A percentile compares a stretch with the other conserved stretches of the same genome.
Evolutionary conservation across 1,140 invertebrate genomes (phyloP).

Genomic region (Platorchestia sp.): DNA sequence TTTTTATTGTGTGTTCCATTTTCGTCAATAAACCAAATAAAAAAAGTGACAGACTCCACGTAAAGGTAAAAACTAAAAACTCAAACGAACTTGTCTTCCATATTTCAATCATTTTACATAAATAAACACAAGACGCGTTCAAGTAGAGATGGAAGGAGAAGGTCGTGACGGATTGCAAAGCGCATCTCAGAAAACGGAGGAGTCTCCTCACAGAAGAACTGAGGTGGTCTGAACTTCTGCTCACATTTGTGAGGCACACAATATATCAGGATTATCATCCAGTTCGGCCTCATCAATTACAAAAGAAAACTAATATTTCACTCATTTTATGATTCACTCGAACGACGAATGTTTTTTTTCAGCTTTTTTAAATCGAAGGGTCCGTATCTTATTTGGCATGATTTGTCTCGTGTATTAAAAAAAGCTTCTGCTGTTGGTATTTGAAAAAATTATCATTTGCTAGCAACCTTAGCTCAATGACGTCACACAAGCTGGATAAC

Average conservation of each 20-base stretch:
- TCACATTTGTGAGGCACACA: neutral
- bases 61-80: neutral
- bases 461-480: neutral
- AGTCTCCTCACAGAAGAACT: neutral
- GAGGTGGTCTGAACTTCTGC: neutral
- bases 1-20: too few species aligned
- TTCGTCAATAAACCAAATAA: too few species aligned
- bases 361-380: too few species aligned
- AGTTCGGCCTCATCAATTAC: neutral
- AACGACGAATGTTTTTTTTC: too few species aligned
- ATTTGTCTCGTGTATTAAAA: neutral
- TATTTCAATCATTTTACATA: neutral
- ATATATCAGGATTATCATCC: neutral
- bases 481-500: neutral
- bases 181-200: conserved; percentile 1
- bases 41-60: too few species aligned
- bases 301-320: neutral
- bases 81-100: neutral
- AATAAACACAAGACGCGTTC: neutral
- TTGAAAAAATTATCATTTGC: neutral
- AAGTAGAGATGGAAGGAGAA: neutral
- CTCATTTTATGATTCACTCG: neutral
- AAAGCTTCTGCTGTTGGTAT: neutral
- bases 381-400: too few species aligned
- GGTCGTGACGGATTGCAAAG: neutral